Base-by-base conservation (phyloP, 2,888 invertebrate species). In the Aplocera efformata region DNA sequence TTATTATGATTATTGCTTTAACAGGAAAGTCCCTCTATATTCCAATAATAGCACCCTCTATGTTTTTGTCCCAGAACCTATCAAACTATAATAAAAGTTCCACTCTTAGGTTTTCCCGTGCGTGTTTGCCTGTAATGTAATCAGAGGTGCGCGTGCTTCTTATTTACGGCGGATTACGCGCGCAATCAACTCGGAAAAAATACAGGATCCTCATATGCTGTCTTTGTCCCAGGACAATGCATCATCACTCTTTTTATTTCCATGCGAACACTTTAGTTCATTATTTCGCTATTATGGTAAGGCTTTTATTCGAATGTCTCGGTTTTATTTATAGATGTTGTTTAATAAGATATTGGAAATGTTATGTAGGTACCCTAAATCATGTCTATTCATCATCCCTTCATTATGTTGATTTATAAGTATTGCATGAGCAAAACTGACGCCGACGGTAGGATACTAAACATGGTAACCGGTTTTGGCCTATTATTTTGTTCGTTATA, bases 111-210 rank as follows among this genome's bases (percentile, higher is more conserved):
- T 42, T 63, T 40, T 60, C 63, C 30, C 64, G 71, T 76, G 60
- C 77, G 58, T 61, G 69, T 60, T 32, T 55, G 42, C 49, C 64
- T 44, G 67, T 77, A 79, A 78, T 77, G 74, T 77, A 79, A 84
- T 84, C 85, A 84, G 72, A 63, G 58, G 54, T 58, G 76, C 72
- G 76, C 76, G 80, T 76, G 78, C 63, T 69, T 67, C 77, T 81
- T 82, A 85, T 86, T 82, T 83, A 86, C 80, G 77, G 74, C 77
- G 81, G 83, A 82, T 85, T 86, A 84, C 76, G 78, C 74, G 69
- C 66, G 65, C 79, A 83, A 79, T 83, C 81, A 79, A 68, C 70
- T 51, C 54, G 56, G 53, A 64, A 74, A 78, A 71, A 72, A 70
- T 58, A 56, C 55, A 43, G 48, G 52, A 60, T 44, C 56, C 48